Evolutionary conservation across 2,797 vertebrate species (phyloP).

Genomic region (Yasuhikotakia modesta): DNA sequence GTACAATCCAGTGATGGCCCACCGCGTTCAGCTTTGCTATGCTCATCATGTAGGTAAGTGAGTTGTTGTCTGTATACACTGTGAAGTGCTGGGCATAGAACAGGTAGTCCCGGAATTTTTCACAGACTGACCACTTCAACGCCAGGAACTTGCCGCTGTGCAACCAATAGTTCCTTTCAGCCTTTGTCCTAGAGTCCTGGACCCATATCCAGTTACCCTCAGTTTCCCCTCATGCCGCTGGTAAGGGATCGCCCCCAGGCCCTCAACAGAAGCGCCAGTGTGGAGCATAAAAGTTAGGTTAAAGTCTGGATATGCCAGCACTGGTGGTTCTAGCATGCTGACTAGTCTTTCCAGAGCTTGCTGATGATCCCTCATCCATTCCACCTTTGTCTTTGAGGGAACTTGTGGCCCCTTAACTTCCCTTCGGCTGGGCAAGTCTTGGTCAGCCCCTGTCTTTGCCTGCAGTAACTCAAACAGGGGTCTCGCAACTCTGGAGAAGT

Average conservation of each 20-base stretch:
- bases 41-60: no score
- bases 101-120: no score
- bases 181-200: conserved; percentile 1
- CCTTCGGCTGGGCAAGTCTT: background rate
- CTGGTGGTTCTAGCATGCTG: conserved; percentile 5
- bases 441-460: background rate
- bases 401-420: background rate
- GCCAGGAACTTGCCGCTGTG: no score
- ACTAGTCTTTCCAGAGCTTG: conserved; percentile 4
- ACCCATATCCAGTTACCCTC: background rate
- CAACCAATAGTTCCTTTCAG: background rate
- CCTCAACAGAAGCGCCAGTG: background rate
- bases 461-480: background rate
- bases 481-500: conserved; percentile 1
- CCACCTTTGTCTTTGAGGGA: background rate
- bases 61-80: no score
- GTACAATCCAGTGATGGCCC: background rate
- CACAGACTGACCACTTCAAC: no score
- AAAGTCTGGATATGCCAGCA: background rate
- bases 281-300: background rate
- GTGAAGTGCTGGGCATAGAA: no score
- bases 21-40: no score
- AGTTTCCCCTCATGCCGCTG: conserved; percentile 1
- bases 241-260: background rate
- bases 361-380: background rate